Base-by-base conservation (phyloP, 2,888 invertebrate genomes). In the Archaeoteleia sp. region DNA sequence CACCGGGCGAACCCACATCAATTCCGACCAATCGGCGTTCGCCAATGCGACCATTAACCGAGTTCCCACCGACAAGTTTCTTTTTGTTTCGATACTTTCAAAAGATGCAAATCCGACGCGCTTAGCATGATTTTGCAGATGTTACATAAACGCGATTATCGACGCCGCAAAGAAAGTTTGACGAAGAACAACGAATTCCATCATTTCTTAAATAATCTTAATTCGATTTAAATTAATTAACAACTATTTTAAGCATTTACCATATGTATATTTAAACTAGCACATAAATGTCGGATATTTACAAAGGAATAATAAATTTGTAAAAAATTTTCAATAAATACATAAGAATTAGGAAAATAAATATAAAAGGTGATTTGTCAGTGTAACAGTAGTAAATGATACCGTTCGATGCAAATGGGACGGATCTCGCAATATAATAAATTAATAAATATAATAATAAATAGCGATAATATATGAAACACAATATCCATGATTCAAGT, bases 391-490 rank as follows among this genome's bases (percentile, higher is more conserved):
- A 15, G 15, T 7, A 34, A 46, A 34, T 23, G 6, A 12, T 13
- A 13, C n/a, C 6, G 27, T 9, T 39, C 4, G 10, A n/a, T n/a
- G n/a, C n/a, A n/a, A n/a, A n/a, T n/a, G n/a, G n/a, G n/a, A n/a
- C n/a, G n/a, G n/a, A n/a, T n/a, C n/a, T n/a, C n/a, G n/a, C n/a
- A n/a, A n/a, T n/a, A n/a, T 2, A 58, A 62, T 67, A 67, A 62
- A 57, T 67, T 62, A 60, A 67, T 67, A 67, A 67, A 67, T 67
- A 67, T 29, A 49, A 62, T 67, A 67, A 67, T n/a, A n/a, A n/a
- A n/a, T n/a, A n/a, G n/a, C n/a, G n/a, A n/a, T n/a, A n/a, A n/a
- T n/a, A 62, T 67, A 67, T 25, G 39, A 12, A 42, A 30, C 27
- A 40, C 6, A 15, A 34, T 20, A 43, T 45, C 12, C 48, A 40